Conservation (phyloP, 1,140 invertebrate genomes). For the Temnothorax longispinosus region DNA sequence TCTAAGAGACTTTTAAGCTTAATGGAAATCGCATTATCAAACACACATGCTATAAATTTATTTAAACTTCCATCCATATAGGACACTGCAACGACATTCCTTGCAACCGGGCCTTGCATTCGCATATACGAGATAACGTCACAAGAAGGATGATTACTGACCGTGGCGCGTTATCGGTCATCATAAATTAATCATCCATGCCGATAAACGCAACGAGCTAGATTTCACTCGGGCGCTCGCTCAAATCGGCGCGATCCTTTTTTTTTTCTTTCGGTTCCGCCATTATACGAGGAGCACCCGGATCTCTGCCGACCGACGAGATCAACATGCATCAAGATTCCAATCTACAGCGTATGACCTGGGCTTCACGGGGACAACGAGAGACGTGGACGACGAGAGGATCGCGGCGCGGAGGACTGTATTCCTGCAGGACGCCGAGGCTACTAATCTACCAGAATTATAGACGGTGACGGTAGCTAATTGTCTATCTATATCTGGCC, state of each 20-base stretch:
- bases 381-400: slow-evolving; percentile 60
- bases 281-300: slow-evolving; percentile 6
- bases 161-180: slow-evolving; percentile 38
- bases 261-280: slow-evolving; percentile 7
- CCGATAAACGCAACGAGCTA: slow-evolving; percentile 16
- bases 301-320: slow-evolving; percentile 7
- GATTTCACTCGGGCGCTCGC: slow-evolving; percentile 17
- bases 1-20: not conserved
- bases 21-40: not conserved
- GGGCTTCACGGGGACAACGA: slow-evolving; percentile 65
- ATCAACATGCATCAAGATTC: slow-evolving; percentile 66
- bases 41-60: not conserved
- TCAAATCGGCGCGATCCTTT: slow-evolving; percentile 11
- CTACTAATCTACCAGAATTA: slow-evolving; percentile 80
- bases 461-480: slow-evolving; percentile 83
- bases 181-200: slow-evolving; percentile 46
- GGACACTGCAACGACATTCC: not conserved
- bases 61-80: not conserved
- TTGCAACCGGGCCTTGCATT: slow-evolving; percentile 44
- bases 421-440: slow-evolving; percentile 76
- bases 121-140: slow-evolving; percentile 50
- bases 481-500: slow-evolving; percentile 85
- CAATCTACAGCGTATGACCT: slow-evolving; percentile 67
- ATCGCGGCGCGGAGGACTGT: slow-evolving; percentile 65
- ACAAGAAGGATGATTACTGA: slow-evolving; percentile 60